phyloP scores from a whole-genome alignment of 30 jellyfish, hydroid and myxozoan genomes.

The Aurelia coerulea region DNA sequence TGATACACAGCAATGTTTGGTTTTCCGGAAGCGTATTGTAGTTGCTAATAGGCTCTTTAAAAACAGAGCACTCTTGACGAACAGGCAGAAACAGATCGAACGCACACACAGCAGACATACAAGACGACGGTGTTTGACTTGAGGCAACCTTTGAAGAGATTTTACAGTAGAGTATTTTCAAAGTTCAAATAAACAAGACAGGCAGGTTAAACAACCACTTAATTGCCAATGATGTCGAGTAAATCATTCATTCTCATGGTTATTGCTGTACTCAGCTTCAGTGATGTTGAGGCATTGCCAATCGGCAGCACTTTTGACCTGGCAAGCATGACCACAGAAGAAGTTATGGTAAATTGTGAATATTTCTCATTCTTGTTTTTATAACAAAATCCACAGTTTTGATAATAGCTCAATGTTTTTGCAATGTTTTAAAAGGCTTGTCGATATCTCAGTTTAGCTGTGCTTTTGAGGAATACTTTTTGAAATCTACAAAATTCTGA shows the following conservation, averaged over 20 bases:
- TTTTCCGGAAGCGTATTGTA: conserved; percentile 80
- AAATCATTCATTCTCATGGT: background rate
- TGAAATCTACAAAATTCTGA: too few species aligned
- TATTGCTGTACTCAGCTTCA: background rate
- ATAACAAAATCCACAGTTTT: background rate
- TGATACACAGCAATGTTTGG: conserved; percentile 55
- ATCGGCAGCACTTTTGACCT: background rate
- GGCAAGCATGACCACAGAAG: conserved; percentile 42
- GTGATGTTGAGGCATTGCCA: conserved; percentile 41
- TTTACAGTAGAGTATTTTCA: background rate
- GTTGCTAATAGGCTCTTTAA: conserved; percentile 50
- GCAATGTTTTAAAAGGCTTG: too few species aligned
- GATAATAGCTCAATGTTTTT: background rate
- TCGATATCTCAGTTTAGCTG: too few species aligned
- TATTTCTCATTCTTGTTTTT: background rate
- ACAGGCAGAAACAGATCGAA: conserved; percentile 24
- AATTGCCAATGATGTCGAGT: conserved; percentile 10
- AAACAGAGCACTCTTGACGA: conserved; percentile 34
- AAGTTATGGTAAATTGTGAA: conserved; percentile 52
- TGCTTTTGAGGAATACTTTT: too few species aligned
- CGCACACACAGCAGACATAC: conserved; percentile 23
- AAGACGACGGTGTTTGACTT: background rate
- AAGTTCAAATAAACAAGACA: background rate
- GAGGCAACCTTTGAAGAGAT: background rate
- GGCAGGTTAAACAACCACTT: background rate